These are phyloP conservation scores for Moxostoma hubbsi DNA, from an alignment of 2,797 vertebrate genomes.

Conservation along the genomic window DNA sequence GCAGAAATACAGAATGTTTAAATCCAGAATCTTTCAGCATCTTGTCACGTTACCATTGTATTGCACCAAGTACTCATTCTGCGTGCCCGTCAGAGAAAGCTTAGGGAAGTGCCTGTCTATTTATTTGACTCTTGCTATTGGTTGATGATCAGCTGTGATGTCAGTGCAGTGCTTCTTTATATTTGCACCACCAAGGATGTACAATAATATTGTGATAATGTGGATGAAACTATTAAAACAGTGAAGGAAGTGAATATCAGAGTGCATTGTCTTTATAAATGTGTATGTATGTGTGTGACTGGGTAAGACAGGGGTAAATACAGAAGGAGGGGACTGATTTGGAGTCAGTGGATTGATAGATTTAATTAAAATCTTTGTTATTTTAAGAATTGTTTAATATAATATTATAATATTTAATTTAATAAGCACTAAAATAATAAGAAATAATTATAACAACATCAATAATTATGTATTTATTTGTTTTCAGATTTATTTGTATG, in stretches of 20 bases:
- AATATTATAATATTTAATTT: too few species aligned
- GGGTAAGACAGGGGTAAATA: too few species aligned
- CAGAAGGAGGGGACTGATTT: not conserved
- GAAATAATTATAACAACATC: too few species aligned
- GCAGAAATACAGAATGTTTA: conserved; percentile 21
- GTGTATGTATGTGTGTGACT: not conserved
- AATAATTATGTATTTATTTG: too few species aligned
- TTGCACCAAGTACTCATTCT: not conserved
- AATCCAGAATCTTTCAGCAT: conserved; percentile 11
- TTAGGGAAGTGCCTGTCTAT: conserved; percentile 72
- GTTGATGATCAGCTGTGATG: conserved; percentile 64
- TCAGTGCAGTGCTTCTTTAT: conserved; percentile 67
- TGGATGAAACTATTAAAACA: conserved; percentile 68
- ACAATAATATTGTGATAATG: conserved; percentile 72
- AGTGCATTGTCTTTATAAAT: conserved; percentile 2
- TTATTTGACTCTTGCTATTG: conserved; percentile 45
- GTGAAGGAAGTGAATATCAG: conserved; percentile 49
- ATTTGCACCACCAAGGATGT: conserved; percentile 69
- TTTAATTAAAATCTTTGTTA: too few species aligned
- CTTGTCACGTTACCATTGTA: conserved; percentile 26
- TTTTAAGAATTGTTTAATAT: too few species aligned
- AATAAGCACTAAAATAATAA: too few species aligned
- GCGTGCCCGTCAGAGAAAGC: conserved; percentile 33
- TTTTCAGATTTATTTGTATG: too few species aligned
- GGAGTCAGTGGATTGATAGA: too few species aligned